These are phyloP conservation scores for Drosophila subobscura DNA, from an alignment of 1,140 invertebrate genomes.

Conservation along the genomic window DNA sequence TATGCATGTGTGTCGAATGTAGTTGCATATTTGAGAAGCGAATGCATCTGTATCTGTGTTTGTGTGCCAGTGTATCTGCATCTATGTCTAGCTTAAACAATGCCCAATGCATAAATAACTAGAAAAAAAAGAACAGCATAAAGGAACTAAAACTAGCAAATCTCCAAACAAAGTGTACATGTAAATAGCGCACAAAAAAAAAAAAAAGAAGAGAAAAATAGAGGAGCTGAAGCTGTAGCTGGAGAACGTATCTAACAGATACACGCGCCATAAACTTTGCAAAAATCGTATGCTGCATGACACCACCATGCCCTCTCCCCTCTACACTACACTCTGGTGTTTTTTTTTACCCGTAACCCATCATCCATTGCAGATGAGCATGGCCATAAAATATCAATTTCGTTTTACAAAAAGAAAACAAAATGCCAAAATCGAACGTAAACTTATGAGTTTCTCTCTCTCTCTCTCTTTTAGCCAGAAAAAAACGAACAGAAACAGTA, in stretches of 20 bases:
- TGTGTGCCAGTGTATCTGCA: slow-evolving; percentile 33
- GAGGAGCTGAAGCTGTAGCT: not conserved
- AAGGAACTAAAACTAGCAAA: slow-evolving; percentile 38
- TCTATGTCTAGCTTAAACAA: slow-evolving; percentile 60
- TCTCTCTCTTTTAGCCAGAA: not conserved
- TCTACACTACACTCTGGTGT: not conserved
- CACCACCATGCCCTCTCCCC: not conserved
- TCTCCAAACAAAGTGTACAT: slow-evolving; percentile 37
- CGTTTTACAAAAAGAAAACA: slow-evolving; percentile 62
- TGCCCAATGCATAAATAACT: slow-evolving; percentile 76
- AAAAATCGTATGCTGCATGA: slow-evolving; percentile 68
- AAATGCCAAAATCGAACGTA: slow-evolving; percentile 77
- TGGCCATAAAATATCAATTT: slow-evolving; percentile 81
- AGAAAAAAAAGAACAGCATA: slow-evolving; percentile 31
- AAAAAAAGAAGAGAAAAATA: slow-evolving; percentile 26
- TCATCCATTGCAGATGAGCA: slow-evolving; percentile 64
- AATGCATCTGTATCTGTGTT: slow-evolving; percentile 14
- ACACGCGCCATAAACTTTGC: slow-evolving; percentile 76
- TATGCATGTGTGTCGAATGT: slow-evolving; percentile 20
- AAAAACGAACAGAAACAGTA: slow-evolving; percentile 15
- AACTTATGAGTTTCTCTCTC: slow-evolving; percentile 67
- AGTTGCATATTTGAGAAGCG: slow-evolving; percentile 24
- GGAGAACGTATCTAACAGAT: slow-evolving; percentile 69
- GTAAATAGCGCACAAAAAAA: slow-evolving; percentile 35
- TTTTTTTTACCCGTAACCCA: not conserved